Conservation (phyloP, 2,797 vertebrate genomes). For the Oreonectes daqikongensis region DNA sequence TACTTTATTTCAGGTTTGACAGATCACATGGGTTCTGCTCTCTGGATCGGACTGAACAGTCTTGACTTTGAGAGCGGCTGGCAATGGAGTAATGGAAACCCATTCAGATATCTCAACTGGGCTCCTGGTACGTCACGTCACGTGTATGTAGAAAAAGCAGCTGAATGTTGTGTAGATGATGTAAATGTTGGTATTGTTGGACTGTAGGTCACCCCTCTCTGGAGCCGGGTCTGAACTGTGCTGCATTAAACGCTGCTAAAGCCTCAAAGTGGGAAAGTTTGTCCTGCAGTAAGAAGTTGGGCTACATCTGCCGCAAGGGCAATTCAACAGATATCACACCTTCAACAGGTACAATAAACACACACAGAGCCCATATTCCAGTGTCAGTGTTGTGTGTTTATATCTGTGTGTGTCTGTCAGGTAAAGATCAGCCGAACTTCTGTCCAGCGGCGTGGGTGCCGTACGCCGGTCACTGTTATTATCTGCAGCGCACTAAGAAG, state of each 20-base stretch:
- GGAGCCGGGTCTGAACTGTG: conserved; percentile 87
- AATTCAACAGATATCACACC: conserved; percentile 78
- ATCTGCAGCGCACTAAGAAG: conserved; percentile 77
- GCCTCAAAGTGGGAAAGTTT: conserved; percentile 90
- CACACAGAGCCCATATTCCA: background rate
- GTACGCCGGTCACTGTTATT: conserved; percentile 87
- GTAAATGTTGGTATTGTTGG: background rate
- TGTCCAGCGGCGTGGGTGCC: conserved; percentile 89
- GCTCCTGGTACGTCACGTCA: conserved; percentile 86
- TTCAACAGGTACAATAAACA: conserved; percentile 52
- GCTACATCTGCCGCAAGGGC: conserved; percentile 91
- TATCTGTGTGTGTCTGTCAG: conserved; percentile 61
- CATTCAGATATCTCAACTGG: conserved; percentile 95
- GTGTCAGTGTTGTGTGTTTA: background rate
- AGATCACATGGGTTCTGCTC: conserved; percentile 70
- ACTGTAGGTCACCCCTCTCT: conserved; percentile 85
- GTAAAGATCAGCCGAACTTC: conserved; percentile 71
- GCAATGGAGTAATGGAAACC: conserved; percentile 89
- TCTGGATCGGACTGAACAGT: conserved; percentile 95
- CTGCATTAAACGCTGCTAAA: conserved; percentile 84
- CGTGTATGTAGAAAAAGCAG: background rate
- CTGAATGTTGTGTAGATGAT: background rate
- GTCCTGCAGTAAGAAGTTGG: conserved; percentile 84
- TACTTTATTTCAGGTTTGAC: conserved; percentile 78
- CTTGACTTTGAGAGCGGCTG: conserved; percentile 88